Conservation (phyloP, 2,113 vertebrate genomes). For the Paracanthobrama guichenoti region DNA sequence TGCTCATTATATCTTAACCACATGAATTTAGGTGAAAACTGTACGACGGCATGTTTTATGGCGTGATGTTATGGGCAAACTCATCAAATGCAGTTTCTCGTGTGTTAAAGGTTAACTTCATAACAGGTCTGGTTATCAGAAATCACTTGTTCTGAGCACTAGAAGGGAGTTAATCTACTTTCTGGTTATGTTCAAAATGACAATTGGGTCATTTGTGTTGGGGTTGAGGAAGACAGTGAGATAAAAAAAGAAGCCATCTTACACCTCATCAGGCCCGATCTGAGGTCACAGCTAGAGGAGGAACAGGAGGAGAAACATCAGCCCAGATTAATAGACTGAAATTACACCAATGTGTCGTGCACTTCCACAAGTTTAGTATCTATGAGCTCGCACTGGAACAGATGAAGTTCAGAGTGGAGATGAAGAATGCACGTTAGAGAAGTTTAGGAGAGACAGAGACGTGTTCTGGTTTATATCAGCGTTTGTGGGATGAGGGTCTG, state of each 20-base stretch:
- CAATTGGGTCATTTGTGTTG: not conserved
- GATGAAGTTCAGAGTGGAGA: not conserved
- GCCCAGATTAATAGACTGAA: slow-evolving; percentile 28
- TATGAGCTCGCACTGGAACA: slow-evolving; percentile 14
- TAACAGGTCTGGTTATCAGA: slow-evolving; percentile 46
- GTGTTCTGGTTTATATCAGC: not conserved
- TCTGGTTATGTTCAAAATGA: slow-evolving; percentile 31
- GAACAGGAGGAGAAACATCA: slow-evolving; percentile 62
- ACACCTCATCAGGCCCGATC: slow-evolving; percentile 59
- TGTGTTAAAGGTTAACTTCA: slow-evolving; percentile 46
- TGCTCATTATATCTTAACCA: not conserved
- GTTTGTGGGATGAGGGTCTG: not conserved
- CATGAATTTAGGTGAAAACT: not conserved
- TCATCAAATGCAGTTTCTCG: slow-evolving; percentile 6
- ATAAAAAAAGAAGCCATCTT: slow-evolving; percentile 56
- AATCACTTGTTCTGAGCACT: slow-evolving; percentile 31
- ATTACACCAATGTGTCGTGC: slow-evolving; percentile 27
- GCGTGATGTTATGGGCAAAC: slow-evolving; percentile 2
- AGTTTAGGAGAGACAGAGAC: not conserved
- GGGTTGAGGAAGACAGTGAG: slow-evolving; percentile 37
- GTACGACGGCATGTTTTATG: not conserved
- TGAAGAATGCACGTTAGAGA: not conserved
- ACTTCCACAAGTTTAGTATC: slow-evolving; percentile 23
- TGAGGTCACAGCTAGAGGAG: slow-evolving; percentile 62
- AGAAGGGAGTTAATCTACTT: slow-evolving; percentile 38